Conservation (phyloP, 2,113 vertebrate species). For the Theristicus caerulescens region DNA sequence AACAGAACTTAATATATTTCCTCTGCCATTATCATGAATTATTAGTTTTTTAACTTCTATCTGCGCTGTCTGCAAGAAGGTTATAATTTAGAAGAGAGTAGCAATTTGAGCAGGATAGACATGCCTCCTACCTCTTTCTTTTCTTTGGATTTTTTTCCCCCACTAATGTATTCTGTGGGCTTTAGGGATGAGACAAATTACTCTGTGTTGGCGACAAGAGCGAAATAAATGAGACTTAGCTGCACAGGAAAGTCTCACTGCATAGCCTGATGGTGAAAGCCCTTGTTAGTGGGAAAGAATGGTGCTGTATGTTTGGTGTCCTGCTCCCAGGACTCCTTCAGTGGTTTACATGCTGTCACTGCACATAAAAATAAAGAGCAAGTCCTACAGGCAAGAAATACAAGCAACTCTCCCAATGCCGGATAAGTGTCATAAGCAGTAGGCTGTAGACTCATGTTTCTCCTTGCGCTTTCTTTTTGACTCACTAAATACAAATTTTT, state of each 20-base stretch:
- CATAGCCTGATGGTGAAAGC: background rate
- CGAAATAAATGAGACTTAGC: background rate
- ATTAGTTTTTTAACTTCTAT: background rate
- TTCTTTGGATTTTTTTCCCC: background rate
- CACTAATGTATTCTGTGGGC: background rate
- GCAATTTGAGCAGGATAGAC: background rate
- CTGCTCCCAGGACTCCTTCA: background rate
- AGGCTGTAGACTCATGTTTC: background rate
- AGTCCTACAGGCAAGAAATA: background rate
- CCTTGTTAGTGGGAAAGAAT: background rate
- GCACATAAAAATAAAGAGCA: background rate
- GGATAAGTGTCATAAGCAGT: background rate
- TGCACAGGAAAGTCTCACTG: background rate
- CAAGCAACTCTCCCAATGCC: background rate
- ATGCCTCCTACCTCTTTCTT: background rate
- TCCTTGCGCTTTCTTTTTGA: background rate
- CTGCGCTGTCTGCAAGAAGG: background rate
- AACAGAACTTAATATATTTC: background rate
- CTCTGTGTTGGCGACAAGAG: background rate
- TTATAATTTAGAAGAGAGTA: background rate
- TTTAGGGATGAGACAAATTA: constrained; percentile 16
- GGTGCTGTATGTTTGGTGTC: background rate
- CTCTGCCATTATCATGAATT: background rate
- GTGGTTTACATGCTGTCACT: background rate
- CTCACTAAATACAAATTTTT: background rate